These are phyloP conservation scores for Austrolebias charrua DNA, from an alignment of 2,797 vertebrate genomes.

Conservation along the genomic window DNA sequence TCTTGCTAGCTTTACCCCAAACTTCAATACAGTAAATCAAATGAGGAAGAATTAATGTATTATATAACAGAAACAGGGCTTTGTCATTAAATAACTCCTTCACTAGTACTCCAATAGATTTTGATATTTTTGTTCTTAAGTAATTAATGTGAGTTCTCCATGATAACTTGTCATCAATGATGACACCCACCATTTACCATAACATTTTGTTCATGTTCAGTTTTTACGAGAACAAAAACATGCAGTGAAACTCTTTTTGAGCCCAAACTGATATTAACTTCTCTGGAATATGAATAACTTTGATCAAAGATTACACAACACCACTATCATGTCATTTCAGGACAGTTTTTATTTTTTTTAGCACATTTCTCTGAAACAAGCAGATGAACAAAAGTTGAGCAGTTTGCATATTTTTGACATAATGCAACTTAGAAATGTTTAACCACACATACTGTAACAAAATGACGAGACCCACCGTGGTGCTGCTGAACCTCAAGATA, in stretches of 20 bases:
- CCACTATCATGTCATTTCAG: constrained; percentile 17
- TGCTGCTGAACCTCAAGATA: neutral
- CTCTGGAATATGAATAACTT: constrained; percentile 32
- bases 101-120: no score
- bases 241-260: constrained; percentile 5
- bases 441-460: constrained; percentile 1
- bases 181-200: no score
- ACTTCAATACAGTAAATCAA: no score
- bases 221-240: no score
- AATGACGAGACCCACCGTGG: neutral
- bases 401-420: constrained; percentile 12
- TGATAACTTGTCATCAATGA: no score
- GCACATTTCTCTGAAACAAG: constrained; percentile 21
- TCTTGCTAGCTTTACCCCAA: no score
- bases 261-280: constrained; percentile 23
- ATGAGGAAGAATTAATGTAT: no score
- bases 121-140: no score
- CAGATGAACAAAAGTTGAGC: constrained; percentile 32
- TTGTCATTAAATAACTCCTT: no score
- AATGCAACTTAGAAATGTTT: constrained; percentile 6
- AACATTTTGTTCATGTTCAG: no score
- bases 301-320: constrained; percentile 37
- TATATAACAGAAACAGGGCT: no score
- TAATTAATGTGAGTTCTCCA: no score
- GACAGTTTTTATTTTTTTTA: constrained; percentile 19